A percentile compares a stretch with the other conserved stretches of the same genome.
Evolutionary conservation across 35 echinoderm and acorn worm species (phyloP).

Genomic region (Hemicentrotus pulcherrimus): DNA sequence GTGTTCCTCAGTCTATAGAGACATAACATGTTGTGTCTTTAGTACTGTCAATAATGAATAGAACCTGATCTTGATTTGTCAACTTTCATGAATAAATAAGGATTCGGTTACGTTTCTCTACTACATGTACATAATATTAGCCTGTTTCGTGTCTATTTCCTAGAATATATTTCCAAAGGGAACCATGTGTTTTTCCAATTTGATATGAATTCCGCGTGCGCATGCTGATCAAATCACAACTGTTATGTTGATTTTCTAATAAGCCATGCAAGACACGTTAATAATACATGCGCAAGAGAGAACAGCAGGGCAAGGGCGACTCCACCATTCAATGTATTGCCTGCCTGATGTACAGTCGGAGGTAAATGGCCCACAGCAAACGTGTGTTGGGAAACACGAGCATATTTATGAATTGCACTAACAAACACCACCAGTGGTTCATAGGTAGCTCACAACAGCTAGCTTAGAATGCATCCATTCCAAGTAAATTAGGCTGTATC

Average conservation of each 20-base stretch:
- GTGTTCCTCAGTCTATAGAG: too few species aligned
- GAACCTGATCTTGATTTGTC: too few species aligned
- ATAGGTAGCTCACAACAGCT: neutral
- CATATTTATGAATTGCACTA: constrained; percentile 2
- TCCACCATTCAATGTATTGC: neutral
- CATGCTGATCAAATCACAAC: neutral
- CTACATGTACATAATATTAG: too few species aligned
- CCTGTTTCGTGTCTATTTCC: too few species aligned
- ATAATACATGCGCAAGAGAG: neutral
- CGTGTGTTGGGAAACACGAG: neutral
- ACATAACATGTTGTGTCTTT: too few species aligned
- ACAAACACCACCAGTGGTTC: neutral
- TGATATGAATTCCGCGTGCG: neutral
- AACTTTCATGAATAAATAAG: too few species aligned
- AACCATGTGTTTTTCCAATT: neutral
- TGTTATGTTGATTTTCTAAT: constrained; percentile 14
- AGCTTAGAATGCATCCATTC: neutral
- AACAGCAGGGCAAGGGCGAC: neutral
- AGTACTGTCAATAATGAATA: too few species aligned
- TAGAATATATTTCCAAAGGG: too few species aligned
- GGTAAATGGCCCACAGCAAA: neutral
- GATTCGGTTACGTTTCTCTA: too few species aligned
- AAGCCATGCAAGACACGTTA: neutral
- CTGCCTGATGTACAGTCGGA: neutral
- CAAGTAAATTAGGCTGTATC: neutral